Evolutionary conservation across 2,888 invertebrate species (phyloP).

Genomic region (Ctenicera cuprea): DNA sequence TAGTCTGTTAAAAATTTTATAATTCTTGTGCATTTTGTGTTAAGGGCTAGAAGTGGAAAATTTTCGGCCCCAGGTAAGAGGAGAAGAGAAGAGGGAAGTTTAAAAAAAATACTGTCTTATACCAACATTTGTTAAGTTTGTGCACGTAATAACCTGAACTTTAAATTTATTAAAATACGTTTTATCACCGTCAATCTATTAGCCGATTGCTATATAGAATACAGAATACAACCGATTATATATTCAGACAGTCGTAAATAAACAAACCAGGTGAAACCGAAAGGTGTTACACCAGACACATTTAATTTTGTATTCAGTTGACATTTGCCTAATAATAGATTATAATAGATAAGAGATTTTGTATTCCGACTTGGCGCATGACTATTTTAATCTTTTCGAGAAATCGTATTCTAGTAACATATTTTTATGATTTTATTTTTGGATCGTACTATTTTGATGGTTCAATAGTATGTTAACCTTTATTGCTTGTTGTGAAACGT

Average conservation of each 20-base stretch:
- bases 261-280: constrained; percentile 29
- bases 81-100: too few relatives aligned
- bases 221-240: background rate
- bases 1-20: too few relatives aligned
- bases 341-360: constrained; percentile 12
- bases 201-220: background rate
- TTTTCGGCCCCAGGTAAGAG: too few relatives aligned
- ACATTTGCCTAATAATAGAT: constrained; percentile 23
- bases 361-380: constrained; percentile 11
- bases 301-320: constrained; percentile 14
- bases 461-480: constrained; percentile 20
- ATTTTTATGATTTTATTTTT: constrained; percentile 17
- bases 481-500: too few relatives aligned
- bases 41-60: too few relatives aligned
- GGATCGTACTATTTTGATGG: background rate
- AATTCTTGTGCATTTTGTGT: too few relatives aligned
- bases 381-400: background rate
- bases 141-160: too few relatives aligned
- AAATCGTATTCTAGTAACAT: constrained; percentile 24
- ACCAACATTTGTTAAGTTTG: background rate
- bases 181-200: constrained; percentile 25
- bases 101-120: background rate
- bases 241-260: constrained; percentile 22
- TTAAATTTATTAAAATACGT: constrained; percentile 13
- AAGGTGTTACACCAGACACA: constrained; percentile 7